Evolutionary conservation across 2,797 vertebrate species (phyloP).

Genomic region (Lutjanus campechanus): DNA sequence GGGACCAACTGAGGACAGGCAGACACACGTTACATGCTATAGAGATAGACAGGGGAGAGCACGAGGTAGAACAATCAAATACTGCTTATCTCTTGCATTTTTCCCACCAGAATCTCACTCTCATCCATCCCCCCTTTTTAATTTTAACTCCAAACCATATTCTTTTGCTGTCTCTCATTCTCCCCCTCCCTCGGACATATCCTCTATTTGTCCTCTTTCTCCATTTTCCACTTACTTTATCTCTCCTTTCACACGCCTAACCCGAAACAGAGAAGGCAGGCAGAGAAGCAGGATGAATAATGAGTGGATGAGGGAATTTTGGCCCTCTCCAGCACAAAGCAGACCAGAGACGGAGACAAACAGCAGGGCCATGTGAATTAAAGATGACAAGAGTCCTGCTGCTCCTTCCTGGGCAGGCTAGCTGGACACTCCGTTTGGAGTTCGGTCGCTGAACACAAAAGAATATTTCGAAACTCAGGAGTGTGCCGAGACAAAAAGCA

Average conservation of each 20-base stretch:
- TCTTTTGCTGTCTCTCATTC: constrained; percentile 20
- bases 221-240: constrained; percentile 34
- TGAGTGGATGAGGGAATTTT: constrained; percentile 60
- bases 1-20: constrained; percentile 59
- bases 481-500: constrained; percentile 19
- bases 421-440: constrained; percentile 19
- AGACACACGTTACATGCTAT: constrained; percentile 18
- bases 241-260: constrained; percentile 36
- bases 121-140: constrained; percentile 4
- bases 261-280: constrained; percentile 35
- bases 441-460: constrained; percentile 20
- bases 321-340: constrained; percentile 24
- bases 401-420: constrained; percentile 29
- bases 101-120: background rate
- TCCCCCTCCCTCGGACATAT: constrained; percentile 1
- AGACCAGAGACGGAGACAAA: constrained; percentile 53
- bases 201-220: constrained; percentile 29
- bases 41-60: constrained; percentile 13
- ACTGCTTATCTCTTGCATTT: constrained; percentile 37
- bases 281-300: constrained; percentile 49
- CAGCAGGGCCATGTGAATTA: constrained; percentile 60
- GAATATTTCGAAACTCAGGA: constrained; percentile 13
- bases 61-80: constrained; percentile 23
- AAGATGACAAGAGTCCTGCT: constrained; percentile 64
- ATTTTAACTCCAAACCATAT: constrained; percentile 25